Evolutionary conservation across 1,140 invertebrate genomes (phyloP), one percentile per base, ranked within the genome.

Genomic region (Meloidogyne exigua): DNA sequence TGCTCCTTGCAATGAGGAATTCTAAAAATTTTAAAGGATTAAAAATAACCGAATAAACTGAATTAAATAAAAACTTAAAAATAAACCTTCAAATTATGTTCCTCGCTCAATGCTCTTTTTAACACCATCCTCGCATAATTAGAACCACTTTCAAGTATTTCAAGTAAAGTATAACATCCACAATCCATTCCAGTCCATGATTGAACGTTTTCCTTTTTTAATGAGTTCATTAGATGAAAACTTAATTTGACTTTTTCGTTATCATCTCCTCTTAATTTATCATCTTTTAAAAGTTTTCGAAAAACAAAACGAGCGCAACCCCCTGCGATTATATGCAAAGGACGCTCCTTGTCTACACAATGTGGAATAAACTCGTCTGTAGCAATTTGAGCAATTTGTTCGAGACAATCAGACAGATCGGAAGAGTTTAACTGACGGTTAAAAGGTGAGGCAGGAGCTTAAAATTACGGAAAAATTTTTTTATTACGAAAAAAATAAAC

Each of bases 301-400:
- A 82, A 78, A 36, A 84, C 82, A 68, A 82, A 82, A 15, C 81
- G 49, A 13, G 73, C 78, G 39, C 72, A 72, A 21, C 81, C 81
- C 32, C 39, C 72, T 57, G 82, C 69, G 0, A 82, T 72, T 62
- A 82, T 84, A 64, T 82, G 81, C 2, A 79, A 39, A 15, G 64
- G 36, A 21, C 75, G 75, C 10, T 57, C 49, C 5, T 57, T 57
- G 11, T 81, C 77, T 13, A 79, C 36, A 18, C 69, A 72, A 62
- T 84, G 62, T 21, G 81, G 81, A n/a, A 83, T 64, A 62, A 84
- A 83, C 28, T 82, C 81, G 9, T 84, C 82, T 11, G 63, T 49
- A n/a, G 74, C 78, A 21, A 82, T 72, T 36, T 82, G 44, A 13
- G 81, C 82, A 82, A 82, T 82, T 7, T 81, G 79, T 28, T 76